phyloP scores from a whole-genome alignment of 2,113 vertebrate species.

The Grallaria varia region DNA sequence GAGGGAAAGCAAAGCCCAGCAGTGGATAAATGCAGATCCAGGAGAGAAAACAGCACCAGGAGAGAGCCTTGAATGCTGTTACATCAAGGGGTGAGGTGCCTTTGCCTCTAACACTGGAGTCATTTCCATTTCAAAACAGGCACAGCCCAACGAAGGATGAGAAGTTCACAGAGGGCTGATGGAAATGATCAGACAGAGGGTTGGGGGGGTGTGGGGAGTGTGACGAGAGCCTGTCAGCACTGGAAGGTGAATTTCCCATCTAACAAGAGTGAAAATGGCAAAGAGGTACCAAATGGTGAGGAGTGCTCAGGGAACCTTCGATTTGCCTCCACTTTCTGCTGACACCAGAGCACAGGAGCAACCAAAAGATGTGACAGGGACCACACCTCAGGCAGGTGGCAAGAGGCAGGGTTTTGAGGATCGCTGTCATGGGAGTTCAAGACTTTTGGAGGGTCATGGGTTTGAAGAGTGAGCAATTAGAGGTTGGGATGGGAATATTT shows the following conservation, averaged over 20 bases:
- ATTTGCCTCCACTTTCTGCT: fast-evolving
- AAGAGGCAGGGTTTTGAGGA: neutral
- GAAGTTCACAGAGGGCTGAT: neutral
- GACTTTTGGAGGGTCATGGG: too few species aligned
- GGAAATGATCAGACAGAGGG: neutral
- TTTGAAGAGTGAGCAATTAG: neutral
- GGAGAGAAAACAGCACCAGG: neutral
- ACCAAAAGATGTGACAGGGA: neutral
- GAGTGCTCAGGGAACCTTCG: neutral
- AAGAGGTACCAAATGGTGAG: neutral
- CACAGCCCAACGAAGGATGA: neutral
- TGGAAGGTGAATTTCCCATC: neutral
- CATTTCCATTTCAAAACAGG: slow-evolving; percentile 34
- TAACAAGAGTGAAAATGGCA: neutral
- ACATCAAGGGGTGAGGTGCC: neutral
- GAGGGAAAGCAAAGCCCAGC: neutral
- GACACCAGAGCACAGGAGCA: fast-evolving
- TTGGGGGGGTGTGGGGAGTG: neutral
- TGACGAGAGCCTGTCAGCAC: neutral
- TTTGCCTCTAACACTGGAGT: neutral
- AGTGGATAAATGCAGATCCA: neutral
- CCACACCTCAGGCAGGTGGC: neutral
- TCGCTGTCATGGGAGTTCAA: neutral
- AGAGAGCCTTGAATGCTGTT: neutral
- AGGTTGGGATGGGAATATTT: neutral